A percentile compares a stretch with the other conserved stretches of the same genome.
phyloP scores from a whole-genome alignment of 1,140 invertebrate genomes.

The Trichonephila clavata region DNA sequence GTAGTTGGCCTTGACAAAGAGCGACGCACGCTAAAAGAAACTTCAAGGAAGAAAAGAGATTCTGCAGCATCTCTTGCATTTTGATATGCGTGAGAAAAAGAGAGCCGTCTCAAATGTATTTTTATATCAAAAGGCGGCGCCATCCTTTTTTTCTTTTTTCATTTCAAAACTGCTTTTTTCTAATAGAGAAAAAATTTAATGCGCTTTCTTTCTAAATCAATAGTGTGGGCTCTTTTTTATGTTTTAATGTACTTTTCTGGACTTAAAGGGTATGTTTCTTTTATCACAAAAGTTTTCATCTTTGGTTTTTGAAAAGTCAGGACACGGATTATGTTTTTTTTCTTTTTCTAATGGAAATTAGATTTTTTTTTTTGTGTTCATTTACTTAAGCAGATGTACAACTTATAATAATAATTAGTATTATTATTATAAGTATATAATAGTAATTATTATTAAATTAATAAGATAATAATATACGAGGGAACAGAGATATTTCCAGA shows the following conservation, averaged over 20 bases:
- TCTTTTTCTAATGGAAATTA: no score
- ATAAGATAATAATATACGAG: no score
- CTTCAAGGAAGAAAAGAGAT: not conserved
- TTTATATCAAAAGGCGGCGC: not conserved
- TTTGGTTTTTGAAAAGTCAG: no score
- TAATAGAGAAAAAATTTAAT: not conserved
- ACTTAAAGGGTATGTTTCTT: no score
- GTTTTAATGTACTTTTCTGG: not conserved
- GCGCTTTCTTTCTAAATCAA: not conserved
- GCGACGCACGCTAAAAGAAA: not conserved
- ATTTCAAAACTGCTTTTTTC: not conserved
- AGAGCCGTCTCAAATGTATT: not conserved
- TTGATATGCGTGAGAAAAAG: conserved; percentile 41
- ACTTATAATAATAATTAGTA: no score
- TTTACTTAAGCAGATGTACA: no score
- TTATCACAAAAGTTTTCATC: no score
- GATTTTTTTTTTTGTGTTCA: no score
- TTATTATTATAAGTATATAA: no score
- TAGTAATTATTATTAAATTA: no score
- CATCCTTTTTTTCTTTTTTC: not conserved
- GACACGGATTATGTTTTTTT: no score
- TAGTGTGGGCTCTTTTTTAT: not conserved
- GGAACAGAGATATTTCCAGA: no score
- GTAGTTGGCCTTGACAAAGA: not conserved
- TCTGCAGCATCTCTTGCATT: not conserved